These are phyloP conservation scores for Trachelus troglodyta DNA, from an alignment of 2,888 invertebrate species.

Conservation along the genomic window DNA sequence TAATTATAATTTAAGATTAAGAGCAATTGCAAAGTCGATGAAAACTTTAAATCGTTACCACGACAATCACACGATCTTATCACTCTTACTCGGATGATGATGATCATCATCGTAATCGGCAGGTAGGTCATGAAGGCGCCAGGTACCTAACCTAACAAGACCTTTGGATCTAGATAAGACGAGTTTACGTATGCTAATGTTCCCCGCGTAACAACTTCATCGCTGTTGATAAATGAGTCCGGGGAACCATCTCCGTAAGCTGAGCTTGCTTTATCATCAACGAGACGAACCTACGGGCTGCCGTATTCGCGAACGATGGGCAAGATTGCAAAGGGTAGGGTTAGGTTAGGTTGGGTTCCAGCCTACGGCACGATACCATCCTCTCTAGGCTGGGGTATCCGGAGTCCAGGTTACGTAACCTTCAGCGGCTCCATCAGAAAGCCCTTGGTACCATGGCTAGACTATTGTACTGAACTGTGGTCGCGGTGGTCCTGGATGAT, in stretches of 20 bases:
- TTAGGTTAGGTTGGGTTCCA: background rate
- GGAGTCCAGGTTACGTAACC: background rate
- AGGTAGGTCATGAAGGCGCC: background rate
- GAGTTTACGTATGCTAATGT: constrained; percentile 23
- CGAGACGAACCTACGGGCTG: background rate
- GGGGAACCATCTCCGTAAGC: background rate
- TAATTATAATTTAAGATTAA: background rate
- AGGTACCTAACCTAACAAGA: background rate
- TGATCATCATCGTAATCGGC: background rate
- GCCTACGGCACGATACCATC: background rate
- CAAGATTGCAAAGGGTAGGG: background rate
- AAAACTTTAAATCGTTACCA: background rate
- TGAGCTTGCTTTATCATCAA: background rate
- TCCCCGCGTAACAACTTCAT: constrained; percentile 21
- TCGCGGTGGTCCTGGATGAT: constrained; percentile 14
- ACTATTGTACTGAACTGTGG: background rate
- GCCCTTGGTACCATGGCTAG: background rate
- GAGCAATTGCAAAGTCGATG: background rate
- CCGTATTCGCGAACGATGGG: background rate
- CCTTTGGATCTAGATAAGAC: constrained; percentile 5
- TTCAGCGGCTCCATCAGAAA: background rate
- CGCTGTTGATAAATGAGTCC: constrained; percentile 22
- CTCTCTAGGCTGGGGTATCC: background rate
- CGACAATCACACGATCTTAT: background rate
- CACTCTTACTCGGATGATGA: background rate